A percentile compares a stretch with the other conserved stretches of the same genome.
Conservation (phyloP, 2,113 vertebrate species). For the Sinocyclocheilus maitianheensis region DNA sequence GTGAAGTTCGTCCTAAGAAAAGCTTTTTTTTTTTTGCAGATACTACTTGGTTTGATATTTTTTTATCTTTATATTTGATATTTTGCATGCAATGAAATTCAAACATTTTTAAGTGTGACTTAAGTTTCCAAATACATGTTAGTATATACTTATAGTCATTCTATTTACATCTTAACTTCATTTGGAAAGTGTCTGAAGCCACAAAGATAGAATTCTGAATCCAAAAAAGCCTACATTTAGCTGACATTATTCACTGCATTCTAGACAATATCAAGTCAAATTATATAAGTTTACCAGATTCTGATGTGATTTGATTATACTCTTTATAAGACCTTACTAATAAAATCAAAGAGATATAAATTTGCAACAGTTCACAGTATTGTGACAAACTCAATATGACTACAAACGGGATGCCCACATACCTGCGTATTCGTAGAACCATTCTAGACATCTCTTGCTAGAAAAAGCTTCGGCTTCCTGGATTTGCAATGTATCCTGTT, state of each 20-base stretch:
- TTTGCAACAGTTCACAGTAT: background rate
- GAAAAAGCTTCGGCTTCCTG: constrained; percentile 93
- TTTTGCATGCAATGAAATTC: background rate
- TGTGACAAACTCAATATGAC: background rate
- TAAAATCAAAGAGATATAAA: background rate
- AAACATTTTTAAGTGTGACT: background rate
- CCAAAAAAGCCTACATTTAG: constrained; percentile 8
- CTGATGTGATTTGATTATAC: background rate
- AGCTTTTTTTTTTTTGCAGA: background rate
- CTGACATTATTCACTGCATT: constrained; percentile 8
- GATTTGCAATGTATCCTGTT: constrained; percentile 91
- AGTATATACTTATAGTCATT: background rate
- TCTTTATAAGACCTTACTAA: background rate
- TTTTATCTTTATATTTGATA: background rate
- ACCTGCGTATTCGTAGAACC: constrained; percentile 99
- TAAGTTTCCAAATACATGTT: background rate
- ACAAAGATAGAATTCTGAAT: background rate
- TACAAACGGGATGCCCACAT: constrained; percentile 30
- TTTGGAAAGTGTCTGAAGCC: background rate
- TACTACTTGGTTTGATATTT: background rate
- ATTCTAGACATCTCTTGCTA: constrained; percentile 96
- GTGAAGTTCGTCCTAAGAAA: background rate
- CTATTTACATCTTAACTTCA: constrained; percentile 1
- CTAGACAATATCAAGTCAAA: constrained; percentile 2
- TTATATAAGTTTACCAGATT: background rate